phyloP scores from a whole-genome alignment of 2,113 vertebrate species.

The Bathybates hornii region DNA sequence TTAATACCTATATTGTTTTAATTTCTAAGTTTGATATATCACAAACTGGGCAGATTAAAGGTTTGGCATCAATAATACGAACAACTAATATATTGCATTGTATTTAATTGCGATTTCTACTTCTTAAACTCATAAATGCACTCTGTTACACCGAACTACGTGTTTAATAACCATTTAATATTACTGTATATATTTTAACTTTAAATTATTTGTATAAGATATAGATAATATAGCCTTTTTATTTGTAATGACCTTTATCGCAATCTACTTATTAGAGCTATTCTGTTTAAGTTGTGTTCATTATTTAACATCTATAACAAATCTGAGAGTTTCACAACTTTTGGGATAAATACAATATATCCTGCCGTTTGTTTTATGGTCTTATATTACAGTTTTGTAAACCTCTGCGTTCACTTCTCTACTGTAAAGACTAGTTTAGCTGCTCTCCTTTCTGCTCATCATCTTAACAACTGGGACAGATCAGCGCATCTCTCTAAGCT shows the following conservation, averaged over 20 bases:
- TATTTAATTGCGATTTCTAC: not conserved
- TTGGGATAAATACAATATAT: not conserved
- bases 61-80: not conserved
- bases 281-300: not conserved
- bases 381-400: not conserved
- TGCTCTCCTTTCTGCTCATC: not conserved
- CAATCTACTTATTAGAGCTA: not conserved
- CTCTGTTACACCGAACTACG: not conserved
- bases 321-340: not conserved
- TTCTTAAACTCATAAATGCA: not conserved
- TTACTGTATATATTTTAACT: not conserved
- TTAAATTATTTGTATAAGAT: not conserved
- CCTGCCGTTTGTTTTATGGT: not conserved
- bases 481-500: not conserved
- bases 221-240: not conserved
- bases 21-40: not conserved
- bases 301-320: not conserved
- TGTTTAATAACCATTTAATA: not conserved
- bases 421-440: not conserved
- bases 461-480: not conserved
- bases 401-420: not conserved
- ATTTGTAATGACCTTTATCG: not conserved
- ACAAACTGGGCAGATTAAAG: not conserved
- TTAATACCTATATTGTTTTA: not conserved
- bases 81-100: not conserved